Percentiles rank a stretch among this genome's conserved stretches.
Conservation (phyloP, 1,140 invertebrate genomes). For the Araneus ventricosus region DNA sequence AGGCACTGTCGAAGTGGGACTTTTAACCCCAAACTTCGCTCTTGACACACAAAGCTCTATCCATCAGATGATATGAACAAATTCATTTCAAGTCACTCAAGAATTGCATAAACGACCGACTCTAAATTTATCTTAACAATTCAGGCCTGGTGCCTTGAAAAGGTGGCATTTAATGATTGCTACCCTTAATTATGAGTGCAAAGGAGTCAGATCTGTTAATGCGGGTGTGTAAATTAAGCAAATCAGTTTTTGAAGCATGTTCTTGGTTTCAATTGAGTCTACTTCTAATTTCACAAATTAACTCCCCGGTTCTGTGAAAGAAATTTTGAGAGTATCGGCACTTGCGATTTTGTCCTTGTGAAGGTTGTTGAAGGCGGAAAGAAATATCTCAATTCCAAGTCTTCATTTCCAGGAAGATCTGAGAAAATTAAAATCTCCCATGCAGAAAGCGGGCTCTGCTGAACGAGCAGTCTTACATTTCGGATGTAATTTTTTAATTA, state of each 20-base stretch:
- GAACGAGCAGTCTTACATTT: no score
- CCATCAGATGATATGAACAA: no score
- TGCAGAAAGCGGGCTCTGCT: not conserved
- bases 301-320: not conserved
- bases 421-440: not conserved
- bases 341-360: not conserved
- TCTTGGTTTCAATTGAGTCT: constrained; percentile 36
- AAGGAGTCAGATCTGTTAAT: constrained; percentile 34
- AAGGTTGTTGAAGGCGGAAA: not conserved
- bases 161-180: constrained; percentile 14
- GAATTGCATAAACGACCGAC: no score
- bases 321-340: not conserved
- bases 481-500: no score
- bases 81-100: no score
- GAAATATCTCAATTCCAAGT: not conserved
- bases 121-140: no score
- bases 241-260: constrained; percentile 47
- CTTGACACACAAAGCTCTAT: no score
- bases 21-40: no score
- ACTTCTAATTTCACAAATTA: constrained; percentile 51
- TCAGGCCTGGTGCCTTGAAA: no score
- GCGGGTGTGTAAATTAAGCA: constrained; percentile 56
- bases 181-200: constrained; percentile 45
- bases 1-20: no score
- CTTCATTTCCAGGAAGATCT: not conserved